Base-by-base conservation (phyloP, 2,888 invertebrate species). In the Heliconius ismenius region DNA sequence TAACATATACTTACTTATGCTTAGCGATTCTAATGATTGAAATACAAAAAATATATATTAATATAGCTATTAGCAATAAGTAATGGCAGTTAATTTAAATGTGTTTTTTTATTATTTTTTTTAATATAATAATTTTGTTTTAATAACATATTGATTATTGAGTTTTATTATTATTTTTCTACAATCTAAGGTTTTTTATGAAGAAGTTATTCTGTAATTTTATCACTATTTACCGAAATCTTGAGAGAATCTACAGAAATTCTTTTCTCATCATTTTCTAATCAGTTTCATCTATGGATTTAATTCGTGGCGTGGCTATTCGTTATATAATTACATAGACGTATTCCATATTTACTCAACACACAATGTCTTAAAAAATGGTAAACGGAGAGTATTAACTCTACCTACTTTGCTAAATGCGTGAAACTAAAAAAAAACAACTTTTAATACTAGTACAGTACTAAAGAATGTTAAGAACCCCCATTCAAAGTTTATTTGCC, bases 401-500 rank as follows among this genome's bases (percentile, higher is more conserved):
- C 62, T 62, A 3, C 15, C n/a, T 62, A 62, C 2, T 18, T 18
- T 49, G 18, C 9, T 9, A 49, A 49, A 49, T 49, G 49, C n/a
- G 58, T 58, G n/a, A 58, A 58, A n/a, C 11, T n/a, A 58, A 11
- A n/a, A n/a, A 58, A 9, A 58, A 58, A 3, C 58, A 21, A 58
- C 21, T n/a, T 18, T 26, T 26, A 36, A 67, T 18, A 76, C 21
- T 13, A 69, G 28, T 13, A 39, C 18, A 73, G 26, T 24, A 62
- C 62, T 62, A 26, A 73, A 72, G 72, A 72, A 73, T 39, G 73
- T 73, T 73, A 73, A 73, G 73, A 62, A 62, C 62, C 73, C 36
- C 62, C 69, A 70, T 70, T 62, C 73, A 73, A 62, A 49, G 54
- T 69, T 73, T 78, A 79, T 75, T 43, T 62, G 65, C 81, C 80